Conservation (phyloP, 2,797 vertebrate genomes). For the Lepilemur septentrionalis region DNA sequence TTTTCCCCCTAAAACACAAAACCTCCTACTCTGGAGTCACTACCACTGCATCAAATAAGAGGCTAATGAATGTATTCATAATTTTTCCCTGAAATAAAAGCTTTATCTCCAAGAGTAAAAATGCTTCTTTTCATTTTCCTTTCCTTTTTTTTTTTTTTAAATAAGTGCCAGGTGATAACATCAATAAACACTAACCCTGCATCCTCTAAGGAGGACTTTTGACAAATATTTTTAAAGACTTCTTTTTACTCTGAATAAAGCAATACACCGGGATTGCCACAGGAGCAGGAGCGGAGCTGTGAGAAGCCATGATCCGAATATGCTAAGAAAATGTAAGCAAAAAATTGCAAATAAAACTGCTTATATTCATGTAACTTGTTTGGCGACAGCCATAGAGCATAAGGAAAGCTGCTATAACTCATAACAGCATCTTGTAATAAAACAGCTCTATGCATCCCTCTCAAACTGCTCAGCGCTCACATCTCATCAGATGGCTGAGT, state of each 20-base stretch:
- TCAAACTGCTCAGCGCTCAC: slow-evolving; percentile 85
- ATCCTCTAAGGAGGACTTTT: slow-evolving; percentile 41
- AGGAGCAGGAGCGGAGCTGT: slow-evolving; percentile 62
- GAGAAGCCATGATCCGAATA: slow-evolving; percentile 78
- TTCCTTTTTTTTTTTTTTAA: neutral
- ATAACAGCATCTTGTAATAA: slow-evolving; percentile 88
- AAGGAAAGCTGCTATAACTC: slow-evolving; percentile 88
- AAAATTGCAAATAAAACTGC: slow-evolving; percentile 86
- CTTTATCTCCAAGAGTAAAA: neutral
- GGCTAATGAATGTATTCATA: slow-evolving; percentile 38
- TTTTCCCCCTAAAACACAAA: slow-evolving; percentile 33
- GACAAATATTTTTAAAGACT: slow-evolving; percentile 64
- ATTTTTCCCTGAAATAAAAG: slow-evolving; percentile 31
- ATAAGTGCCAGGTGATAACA: slow-evolving; percentile 40
- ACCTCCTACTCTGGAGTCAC: neutral
- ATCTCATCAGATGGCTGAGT: slow-evolving; percentile 89
- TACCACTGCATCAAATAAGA: neutral
- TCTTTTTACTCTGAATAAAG: slow-evolving; percentile 72
- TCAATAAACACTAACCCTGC: slow-evolving; percentile 9
- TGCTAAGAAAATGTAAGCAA: slow-evolving; percentile 82
- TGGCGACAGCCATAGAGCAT: slow-evolving; percentile 85
- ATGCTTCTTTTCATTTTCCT: neutral
- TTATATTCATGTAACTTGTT: slow-evolving; percentile 85
- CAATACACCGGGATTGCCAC: slow-evolving; percentile 59
- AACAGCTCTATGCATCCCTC: slow-evolving; percentile 87